Conservation (phyloP, 2,797 vertebrate species). For the Crenichthys baileyi region DNA sequence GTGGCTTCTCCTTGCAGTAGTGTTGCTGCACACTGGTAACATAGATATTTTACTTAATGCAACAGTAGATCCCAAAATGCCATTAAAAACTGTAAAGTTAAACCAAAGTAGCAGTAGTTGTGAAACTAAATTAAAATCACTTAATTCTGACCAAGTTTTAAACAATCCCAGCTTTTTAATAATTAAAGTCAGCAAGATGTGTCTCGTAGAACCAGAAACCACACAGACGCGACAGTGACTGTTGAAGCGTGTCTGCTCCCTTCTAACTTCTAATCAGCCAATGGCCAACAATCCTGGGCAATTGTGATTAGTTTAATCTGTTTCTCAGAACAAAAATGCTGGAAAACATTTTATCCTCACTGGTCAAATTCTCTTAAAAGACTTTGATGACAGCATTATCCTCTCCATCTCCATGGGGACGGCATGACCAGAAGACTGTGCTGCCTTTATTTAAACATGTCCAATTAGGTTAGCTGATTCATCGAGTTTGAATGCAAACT, state of each 20-base stretch:
- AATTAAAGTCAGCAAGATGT: neutral
- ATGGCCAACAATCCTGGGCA: neutral
- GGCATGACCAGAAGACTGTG: neutral
- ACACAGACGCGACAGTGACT: too few species aligned
- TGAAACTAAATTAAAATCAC: neutral
- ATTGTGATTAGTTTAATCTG: neutral
- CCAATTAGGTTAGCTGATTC: neutral
- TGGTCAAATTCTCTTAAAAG: neutral
- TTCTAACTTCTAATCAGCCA: neutral
- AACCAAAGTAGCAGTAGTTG: neutral
- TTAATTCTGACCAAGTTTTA: neutral
- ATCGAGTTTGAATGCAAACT: too few species aligned
- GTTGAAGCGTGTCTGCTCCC: neutral
- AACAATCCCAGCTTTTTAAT: neutral
- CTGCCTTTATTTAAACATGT: neutral
- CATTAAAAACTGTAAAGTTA: neutral
- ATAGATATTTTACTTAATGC: neutral
- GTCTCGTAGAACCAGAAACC: neutral
- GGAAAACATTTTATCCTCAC: neutral
- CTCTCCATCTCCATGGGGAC: neutral
- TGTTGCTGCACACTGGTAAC: neutral
- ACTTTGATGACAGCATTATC: neutral
- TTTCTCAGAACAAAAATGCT: neutral
- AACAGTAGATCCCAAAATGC: neutral
- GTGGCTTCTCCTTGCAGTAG: neutral